phyloP scores from a whole-genome alignment of 2,888 invertebrate genomes.

The Rhagonycha fulva region DNA sequence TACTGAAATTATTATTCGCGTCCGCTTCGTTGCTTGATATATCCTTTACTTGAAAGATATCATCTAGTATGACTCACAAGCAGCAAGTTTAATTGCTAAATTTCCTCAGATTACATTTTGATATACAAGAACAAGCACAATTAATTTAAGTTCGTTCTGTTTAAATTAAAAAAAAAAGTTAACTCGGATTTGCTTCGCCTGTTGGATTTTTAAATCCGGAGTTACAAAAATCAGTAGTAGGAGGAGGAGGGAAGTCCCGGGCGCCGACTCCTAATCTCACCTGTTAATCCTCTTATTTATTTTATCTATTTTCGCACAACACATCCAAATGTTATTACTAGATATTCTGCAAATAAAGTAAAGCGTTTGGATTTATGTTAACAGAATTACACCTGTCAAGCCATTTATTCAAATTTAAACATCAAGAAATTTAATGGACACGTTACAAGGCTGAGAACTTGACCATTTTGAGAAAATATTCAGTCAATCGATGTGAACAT shows the following conservation, averaged over 20 bases:
- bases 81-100: slow-evolving; percentile 1
- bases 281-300: neutral
- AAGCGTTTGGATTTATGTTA: slow-evolving; percentile 3
- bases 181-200: neutral
- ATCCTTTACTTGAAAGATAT: slow-evolving; percentile 13
- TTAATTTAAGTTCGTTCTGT: neutral
- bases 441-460: neutral
- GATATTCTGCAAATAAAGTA: neutral
- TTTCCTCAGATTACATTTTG: slow-evolving; percentile 2
- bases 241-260: neutral
- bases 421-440: slow-evolving; percentile 11
- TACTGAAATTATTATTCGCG: slow-evolving; percentile 14
- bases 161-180: neutral
- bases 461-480: neutral
- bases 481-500: neutral
- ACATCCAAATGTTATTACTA: neutral
- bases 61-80: slow-evolving; percentile 12
- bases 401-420: slow-evolving; percentile 7
- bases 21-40: slow-evolving; percentile 13
- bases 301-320: neutral
- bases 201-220: neutral
- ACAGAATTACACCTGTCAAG: slow-evolving; percentile 7
- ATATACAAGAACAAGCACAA: neutral
- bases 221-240: neutral
- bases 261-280: neutral